Conservation (phyloP, 2,797 vertebrate genomes). For the Neoniphon sammara region DNA sequence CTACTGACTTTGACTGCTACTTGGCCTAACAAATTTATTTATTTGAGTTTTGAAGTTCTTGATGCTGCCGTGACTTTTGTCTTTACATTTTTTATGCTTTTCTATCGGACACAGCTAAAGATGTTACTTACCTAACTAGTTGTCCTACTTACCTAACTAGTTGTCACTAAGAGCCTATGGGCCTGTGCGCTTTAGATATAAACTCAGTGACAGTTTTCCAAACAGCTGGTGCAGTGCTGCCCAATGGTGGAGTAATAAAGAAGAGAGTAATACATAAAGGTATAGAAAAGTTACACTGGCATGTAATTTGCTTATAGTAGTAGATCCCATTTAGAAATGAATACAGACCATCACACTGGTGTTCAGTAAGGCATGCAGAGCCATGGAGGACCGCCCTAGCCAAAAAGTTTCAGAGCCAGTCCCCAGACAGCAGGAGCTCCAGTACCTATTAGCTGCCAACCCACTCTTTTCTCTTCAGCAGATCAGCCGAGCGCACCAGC, state of each 20-base stretch:
- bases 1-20: no score
- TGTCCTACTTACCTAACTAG: no score
- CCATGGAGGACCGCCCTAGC: slow-evolving; percentile 23
- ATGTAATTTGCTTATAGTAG: slow-evolving; percentile 34
- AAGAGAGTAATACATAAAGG: background rate
- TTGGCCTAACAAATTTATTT: no score
- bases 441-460: slow-evolving; percentile 40
- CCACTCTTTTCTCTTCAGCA: slow-evolving; percentile 37
- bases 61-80: no score
- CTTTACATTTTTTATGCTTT: no score
- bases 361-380: slow-evolving; percentile 46
- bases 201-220: no score
- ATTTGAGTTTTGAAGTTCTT: no score
- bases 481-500: slow-evolving; percentile 43
- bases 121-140: no score
- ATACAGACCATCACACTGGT: slow-evolving; percentile 56
- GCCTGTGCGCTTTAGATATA: no score
- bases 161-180: no score
- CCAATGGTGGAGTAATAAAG: slow-evolving; percentile 7
- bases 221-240: no score
- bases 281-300: background rate
- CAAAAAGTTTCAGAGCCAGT: slow-evolving; percentile 47
- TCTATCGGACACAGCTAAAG: no score
- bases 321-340: slow-evolving; percentile 30
- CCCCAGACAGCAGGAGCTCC: slow-evolving; percentile 33